Percentiles rank a stretch among this genome's conserved stretches.
phyloP scores from a whole-genome alignment of 2,113 vertebrate species.

The Meleagris gallopavo region DNA sequence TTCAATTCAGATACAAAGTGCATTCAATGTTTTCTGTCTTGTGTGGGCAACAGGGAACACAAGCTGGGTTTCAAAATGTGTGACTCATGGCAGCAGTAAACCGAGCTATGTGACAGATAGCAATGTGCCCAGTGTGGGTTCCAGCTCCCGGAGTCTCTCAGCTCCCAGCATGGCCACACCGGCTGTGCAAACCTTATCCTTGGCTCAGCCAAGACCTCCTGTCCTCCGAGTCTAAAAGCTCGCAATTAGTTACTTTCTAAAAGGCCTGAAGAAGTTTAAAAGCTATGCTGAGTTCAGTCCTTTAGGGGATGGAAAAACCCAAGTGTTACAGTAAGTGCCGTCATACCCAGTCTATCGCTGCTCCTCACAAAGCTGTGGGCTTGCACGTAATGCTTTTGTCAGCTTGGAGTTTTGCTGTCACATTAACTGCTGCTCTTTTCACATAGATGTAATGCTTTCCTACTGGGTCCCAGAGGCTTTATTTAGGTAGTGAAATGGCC shows the following conservation, averaged over 20 bases:
- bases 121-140: neutral
- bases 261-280: neutral
- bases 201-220: neutral
- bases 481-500: neutral
- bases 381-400: neutral
- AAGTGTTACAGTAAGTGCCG: neutral
- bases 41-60: fast-evolving
- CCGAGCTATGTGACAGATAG: no score
- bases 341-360: neutral
- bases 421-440: neutral
- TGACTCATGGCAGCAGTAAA: neutral
- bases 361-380: neutral
- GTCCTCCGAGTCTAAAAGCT: neutral
- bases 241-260: neutral
- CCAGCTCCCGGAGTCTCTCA: neutral
- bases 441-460: neutral
- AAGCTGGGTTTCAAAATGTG: neutral
- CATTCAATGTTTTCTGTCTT: neutral
- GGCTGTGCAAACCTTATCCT: neutral
- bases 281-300: neutral
- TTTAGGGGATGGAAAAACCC: neutral
- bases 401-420: neutral
- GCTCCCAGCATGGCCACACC: neutral
- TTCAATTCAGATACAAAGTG: neutral
- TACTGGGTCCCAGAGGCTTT: neutral